These are phyloP conservation scores for Platerodrilus igneus DNA, from an alignment of 2,888 invertebrate genomes.

Conservation along the genomic window DNA sequence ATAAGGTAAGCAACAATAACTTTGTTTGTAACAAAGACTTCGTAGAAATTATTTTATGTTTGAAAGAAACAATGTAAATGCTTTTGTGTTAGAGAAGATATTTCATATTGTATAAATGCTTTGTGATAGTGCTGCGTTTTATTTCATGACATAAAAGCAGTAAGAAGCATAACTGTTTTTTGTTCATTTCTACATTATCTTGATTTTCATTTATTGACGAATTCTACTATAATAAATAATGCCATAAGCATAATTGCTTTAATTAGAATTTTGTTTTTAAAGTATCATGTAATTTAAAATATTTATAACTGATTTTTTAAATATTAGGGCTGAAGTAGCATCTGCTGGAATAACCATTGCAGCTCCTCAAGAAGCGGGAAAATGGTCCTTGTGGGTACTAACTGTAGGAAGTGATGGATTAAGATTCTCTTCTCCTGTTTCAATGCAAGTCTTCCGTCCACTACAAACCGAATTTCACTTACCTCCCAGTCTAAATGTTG, in stretches of 20 bases:
- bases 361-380: conserved; percentile 59
- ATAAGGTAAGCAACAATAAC: too few species aligned
- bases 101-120: too few species aligned
- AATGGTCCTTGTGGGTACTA: conserved; percentile 62
- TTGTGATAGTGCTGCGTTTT: too few species aligned
- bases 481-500: conserved; percentile 57
- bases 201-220: conserved; percentile 1
- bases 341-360: conserved; percentile 56
- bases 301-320: too few species aligned
- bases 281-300: too few species aligned
- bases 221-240: conserved; percentile 1
- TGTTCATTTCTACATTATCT: not conserved
- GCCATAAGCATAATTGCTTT: conserved; percentile 1
- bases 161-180: conserved; percentile 5
- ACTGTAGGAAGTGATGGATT: conserved; percentile 53
- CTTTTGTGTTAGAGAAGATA: too few species aligned
- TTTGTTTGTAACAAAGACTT: too few species aligned
- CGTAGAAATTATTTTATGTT: too few species aligned
- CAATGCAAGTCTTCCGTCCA: conserved; percentile 58
- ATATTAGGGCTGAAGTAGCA: conserved; percentile 54
- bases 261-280: too few species aligned
- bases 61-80: too few species aligned
- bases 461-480: conserved; percentile 59
- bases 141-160: too few species aligned
- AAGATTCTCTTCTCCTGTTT: conserved; percentile 56